Base-by-base conservation (phyloP, 2,888 invertebrate species). In the Spicauda simplicius region DNA sequence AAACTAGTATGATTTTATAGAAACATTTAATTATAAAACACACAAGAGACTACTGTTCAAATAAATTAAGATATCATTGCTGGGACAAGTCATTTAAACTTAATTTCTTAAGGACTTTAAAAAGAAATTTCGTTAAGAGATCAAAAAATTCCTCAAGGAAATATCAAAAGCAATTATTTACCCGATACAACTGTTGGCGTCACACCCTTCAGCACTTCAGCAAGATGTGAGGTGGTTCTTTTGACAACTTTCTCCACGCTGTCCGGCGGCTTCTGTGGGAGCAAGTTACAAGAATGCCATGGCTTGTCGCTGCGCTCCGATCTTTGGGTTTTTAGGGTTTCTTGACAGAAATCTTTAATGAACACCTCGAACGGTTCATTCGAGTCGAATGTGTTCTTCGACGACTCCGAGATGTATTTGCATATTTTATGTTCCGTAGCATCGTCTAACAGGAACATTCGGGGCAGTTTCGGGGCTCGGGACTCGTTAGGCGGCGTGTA, bases 401-500 rank as follows among this genome's bases (percentile, higher is more conserved):
- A 12, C 58, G 19, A 56, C 62, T 64, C 81, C 55, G 73, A 73
- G 70, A 74, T 73, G 14, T 73, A 73, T 12, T 54, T 77, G n/a
- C 74, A 74, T 63, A 91, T 80, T 70, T 80, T 83, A 0, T 81
- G 78, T 50, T 79, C 76, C 6, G 81, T 72, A 19, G 73, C 71
- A 10, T 82, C 80, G 52, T 86, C 87, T 0, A 80, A 62, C 0
- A 73, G 65, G 74, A 87, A 91, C 71, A 78, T 78, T 0, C 81
- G 80, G 0, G 83, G 80, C 0, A 76, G 75, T 69, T 79, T 85
- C 0, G 80, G 56, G 4, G 69, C 37, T 7, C 81, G 77, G 0
- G 75, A 62, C 6, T 86, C 89, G 4, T 77, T 75, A 0, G 91
- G 92, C 14, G 91, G 91, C 0, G 88, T 91, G 78, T 93, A 93